Base-by-base conservation (phyloP, 1,140 invertebrate species). In the Caerostris darwini region DNA sequence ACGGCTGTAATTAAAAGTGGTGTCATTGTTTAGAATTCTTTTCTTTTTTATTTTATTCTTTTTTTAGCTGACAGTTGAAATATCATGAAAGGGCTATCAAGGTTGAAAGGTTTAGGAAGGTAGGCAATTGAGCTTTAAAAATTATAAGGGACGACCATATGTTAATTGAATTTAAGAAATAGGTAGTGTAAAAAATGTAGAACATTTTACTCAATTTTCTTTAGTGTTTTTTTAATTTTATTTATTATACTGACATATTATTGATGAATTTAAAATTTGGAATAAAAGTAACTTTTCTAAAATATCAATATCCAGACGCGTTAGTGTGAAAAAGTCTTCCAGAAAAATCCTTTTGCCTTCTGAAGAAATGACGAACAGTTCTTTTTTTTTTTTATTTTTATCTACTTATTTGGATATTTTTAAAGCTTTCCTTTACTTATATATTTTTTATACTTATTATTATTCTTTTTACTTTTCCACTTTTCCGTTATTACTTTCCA, bases 291-390 rank as follows among this genome's bases (percentile, higher is more conserved):
- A n/a, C n/a, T n/a, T n/a, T n/a, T n/a, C n/a, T n/a, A n/a, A n/a
- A n/a, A n/a, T n/a, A n/a, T n/a, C n/a, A 87, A 19, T 87, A 64
- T 87, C 85, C 85, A 87, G 58, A 87, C 85, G 59, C 85, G 64
- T 87, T 64, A 61, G 34, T 6, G 34, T 7, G 50, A 86, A 86
- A 86, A 58, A 50, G 57, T 57, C 58, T 7, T 10, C 58, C 7
- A n/a, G 53, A 83, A 83, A 83, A 83, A 83, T 83, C 82, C 57
- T 87, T 77, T 77, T 8, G 19, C 5, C 19, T 8, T 3, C 34
- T 50, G 69, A 77, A 77, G 50, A 56, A 64, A 19, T 59, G 57
- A 87, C 34, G 85, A 57, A 87, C 85, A n/a, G 53, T 50, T 17
- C 53, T 59, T 87, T 50, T 87, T 61, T 64, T 87, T 87, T 87